phyloP scores from a whole-genome alignment of 2,888 invertebrate species.

The Piscicola geometra region DNA sequence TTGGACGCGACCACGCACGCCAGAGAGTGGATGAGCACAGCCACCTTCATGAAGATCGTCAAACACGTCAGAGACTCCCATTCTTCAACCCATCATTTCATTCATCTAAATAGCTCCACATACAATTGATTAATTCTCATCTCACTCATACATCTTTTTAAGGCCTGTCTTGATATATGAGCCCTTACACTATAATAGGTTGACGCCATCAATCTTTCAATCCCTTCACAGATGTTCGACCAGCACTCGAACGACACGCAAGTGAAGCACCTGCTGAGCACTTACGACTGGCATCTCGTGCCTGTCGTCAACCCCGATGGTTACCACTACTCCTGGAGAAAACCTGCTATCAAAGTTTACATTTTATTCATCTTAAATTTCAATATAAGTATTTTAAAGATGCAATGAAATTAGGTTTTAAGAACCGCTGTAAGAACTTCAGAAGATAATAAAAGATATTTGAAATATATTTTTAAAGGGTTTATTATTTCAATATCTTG shows the following conservation, averaged over 20 bases:
- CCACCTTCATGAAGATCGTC: conserved; percentile 37
- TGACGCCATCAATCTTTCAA: no score
- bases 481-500: no score
- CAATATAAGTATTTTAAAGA: no score
- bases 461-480: no score
- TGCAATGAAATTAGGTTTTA: no score
- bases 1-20: conserved; percentile 39
- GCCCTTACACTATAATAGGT: no score
- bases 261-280: conserved; percentile 19
- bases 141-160: no score
- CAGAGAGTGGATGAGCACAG: conserved; percentile 38
- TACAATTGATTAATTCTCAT: background rate
- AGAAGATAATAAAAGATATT: no score
- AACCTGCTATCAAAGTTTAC: background rate
- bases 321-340: conserved; percentile 21
- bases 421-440: no score
- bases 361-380: no score
- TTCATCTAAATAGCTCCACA: no score
- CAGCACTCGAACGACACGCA: background rate
- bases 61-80: conserved; percentile 29
- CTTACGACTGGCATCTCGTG: conserved; percentile 26
- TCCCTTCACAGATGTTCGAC: background rate
- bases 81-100: background rate
- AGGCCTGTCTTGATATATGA: no score
- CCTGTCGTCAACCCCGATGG: conserved; percentile 34